Conservation (phyloP, 1,140 invertebrate genomes). For the Pomacea maculata region DNA sequence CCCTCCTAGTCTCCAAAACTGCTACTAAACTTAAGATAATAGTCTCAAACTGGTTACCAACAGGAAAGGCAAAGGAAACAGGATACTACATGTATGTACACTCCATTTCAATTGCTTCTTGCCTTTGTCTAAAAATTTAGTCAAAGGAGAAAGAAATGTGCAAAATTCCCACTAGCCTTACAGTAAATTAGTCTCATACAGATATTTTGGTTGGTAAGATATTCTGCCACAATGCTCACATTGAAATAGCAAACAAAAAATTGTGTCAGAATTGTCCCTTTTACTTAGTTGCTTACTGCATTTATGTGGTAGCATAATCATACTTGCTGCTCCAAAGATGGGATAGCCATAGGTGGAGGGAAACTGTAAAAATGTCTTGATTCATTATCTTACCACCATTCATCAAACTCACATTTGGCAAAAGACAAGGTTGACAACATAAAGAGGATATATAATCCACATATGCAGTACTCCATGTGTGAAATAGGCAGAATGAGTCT, state of each 20-base stretch:
- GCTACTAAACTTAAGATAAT: too few relatives aligned
- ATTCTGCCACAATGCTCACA: slow-evolving; percentile 61
- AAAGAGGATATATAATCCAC: too few relatives aligned
- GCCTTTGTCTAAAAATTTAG: slow-evolving; percentile 58
- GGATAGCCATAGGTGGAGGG: slow-evolving; percentile 1
- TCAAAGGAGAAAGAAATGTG: slow-evolving; percentile 65
- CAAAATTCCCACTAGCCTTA: slow-evolving; percentile 57
- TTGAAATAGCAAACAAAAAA: slow-evolving; percentile 47
- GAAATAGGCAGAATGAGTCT: too few relatives aligned
- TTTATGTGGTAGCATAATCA: too few relatives aligned
- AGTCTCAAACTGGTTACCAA: slow-evolving; percentile 46
- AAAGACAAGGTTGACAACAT: too few relatives aligned
- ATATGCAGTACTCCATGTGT: too few relatives aligned
- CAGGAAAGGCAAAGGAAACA: slow-evolving; percentile 60
- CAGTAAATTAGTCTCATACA: slow-evolving; percentile 54
- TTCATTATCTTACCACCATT: neutral
- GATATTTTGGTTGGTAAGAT: slow-evolving; percentile 58
- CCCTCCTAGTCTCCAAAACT: too few relatives aligned
- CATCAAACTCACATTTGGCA: too few relatives aligned
- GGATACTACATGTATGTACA: slow-evolving; percentile 50
- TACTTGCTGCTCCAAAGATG: slow-evolving; percentile 7
- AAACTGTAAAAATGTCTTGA: neutral
- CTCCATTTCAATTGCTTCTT: slow-evolving; percentile 62
- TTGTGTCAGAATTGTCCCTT: too few relatives aligned
- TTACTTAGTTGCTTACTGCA: too few relatives aligned